These are phyloP conservation scores for Calyptomena viridis DNA, from an alignment of 2,113 vertebrate species.

Conservation along the genomic window DNA sequence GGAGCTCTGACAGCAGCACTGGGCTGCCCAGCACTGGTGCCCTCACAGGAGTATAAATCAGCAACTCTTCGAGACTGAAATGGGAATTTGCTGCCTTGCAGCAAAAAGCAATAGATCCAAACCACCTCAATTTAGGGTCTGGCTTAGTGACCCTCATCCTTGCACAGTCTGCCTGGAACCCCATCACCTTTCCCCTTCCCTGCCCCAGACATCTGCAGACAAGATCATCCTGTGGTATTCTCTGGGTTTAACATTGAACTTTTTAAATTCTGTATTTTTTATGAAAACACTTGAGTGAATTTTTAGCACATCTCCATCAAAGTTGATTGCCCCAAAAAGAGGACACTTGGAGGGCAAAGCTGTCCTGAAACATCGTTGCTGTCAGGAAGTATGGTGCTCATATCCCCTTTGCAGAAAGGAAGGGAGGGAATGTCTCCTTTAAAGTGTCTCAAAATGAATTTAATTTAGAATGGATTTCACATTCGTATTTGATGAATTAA, in stretches of 20 bases:
- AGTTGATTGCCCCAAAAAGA: background rate
- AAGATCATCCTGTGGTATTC: background rate
- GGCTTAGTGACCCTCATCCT: background rate
- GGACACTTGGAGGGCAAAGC: background rate
- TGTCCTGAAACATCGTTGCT: background rate
- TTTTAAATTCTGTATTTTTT: background rate
- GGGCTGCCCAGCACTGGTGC: background rate
- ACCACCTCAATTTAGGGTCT: accelerated
- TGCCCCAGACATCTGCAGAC: background rate
- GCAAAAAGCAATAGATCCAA: background rate
- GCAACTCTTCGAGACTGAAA: accelerated
- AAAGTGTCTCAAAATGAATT: conserved; percentile 25
- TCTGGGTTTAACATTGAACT: background rate
- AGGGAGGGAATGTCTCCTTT: background rate
- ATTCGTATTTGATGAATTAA: too few relatives aligned
- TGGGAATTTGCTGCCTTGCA: background rate
- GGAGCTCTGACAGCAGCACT: background rate
- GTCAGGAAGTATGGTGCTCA: background rate
- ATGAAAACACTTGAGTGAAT: background rate
- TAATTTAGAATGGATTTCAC: too few relatives aligned
- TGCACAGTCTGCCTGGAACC: background rate
- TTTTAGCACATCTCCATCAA: background rate
- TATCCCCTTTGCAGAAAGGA: background rate
- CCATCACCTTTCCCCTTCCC: background rate
- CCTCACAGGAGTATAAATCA: background rate